phyloP scores from a whole-genome alignment of 1,140 invertebrate genomes.

The Gonioctena quinquepunctata region DNA sequence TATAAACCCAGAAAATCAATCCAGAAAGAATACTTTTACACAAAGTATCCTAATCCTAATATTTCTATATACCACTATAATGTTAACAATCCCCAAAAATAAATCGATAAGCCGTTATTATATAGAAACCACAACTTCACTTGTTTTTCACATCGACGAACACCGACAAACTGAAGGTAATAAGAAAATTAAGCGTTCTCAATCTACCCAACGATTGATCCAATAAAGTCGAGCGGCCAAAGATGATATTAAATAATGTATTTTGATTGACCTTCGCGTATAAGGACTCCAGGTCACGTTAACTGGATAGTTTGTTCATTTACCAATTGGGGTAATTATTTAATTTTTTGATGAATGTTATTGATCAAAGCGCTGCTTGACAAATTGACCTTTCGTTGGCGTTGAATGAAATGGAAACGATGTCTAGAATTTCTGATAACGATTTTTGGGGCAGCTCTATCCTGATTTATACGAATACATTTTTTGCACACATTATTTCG shows the following conservation, averaged over 20 bases:
- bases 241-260: constrained; percentile 1
- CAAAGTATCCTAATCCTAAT: too few relatives aligned
- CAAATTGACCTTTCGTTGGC: too few relatives aligned
- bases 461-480: too few relatives aligned
- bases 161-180: background rate
- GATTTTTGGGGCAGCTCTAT: too few relatives aligned
- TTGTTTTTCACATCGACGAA: background rate
- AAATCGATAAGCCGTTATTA: too few relatives aligned
- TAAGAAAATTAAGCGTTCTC: background rate
- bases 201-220: constrained; percentile 5
- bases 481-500: too few relatives aligned
- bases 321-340: constrained; percentile 3
- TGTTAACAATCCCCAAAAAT: too few relatives aligned
- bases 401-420: too few relatives aligned
- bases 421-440: too few relatives aligned
- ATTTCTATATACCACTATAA: too few relatives aligned
- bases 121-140: background rate
- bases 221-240: background rate
- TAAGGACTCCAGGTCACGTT: background rate
- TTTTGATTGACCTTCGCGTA: background rate
- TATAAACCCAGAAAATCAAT: too few relatives aligned
- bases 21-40: too few relatives aligned
- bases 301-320: background rate
- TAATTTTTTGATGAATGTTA: background rate
- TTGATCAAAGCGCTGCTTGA: background rate